Evolutionary conservation across 2,113 vertebrate genomes (phyloP).

Genomic region (Anolis carolinensis): DNA sequence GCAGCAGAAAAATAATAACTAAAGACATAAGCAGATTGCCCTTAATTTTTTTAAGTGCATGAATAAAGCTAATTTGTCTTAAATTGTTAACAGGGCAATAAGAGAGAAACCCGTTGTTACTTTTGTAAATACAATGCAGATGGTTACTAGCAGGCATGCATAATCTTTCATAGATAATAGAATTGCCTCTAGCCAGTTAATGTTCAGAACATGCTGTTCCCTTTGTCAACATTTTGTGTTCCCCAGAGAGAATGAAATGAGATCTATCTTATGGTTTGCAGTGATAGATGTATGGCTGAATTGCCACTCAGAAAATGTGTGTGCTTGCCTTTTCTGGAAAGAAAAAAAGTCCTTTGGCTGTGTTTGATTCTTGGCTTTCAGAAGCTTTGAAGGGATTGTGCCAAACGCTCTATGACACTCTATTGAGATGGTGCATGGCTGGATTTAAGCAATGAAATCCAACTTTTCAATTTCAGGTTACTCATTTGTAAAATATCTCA

Average conservation of each 20-base stretch:
- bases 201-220: slow-evolving; percentile 51
- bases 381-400: background rate
- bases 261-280: slow-evolving; percentile 38
- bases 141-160: slow-evolving; percentile 46
- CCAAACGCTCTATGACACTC: background rate
- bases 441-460: background rate
- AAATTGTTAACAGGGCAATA: slow-evolving; percentile 35
- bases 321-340: slow-evolving; percentile 5
- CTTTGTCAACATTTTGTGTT: slow-evolving; percentile 55
- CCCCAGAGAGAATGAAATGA: slow-evolving; percentile 40
- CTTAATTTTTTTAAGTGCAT: slow-evolving; percentile 28
- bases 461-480: background rate
- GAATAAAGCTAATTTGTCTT: slow-evolving; percentile 43
- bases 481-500: background rate
- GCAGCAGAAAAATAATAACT: background rate
- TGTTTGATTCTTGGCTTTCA: background rate
- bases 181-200: slow-evolving; percentile 58
- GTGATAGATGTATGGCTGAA: slow-evolving; percentile 42
- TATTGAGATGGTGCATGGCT: background rate
- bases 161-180: slow-evolving; percentile 60
- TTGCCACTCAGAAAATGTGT: background rate
- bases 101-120: slow-evolving; percentile 48
- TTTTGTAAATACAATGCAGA: slow-evolving; percentile 61
- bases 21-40: background rate
- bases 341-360: background rate